A percentile compares a stretch with the other conserved stretches of the same genome.
Evolutionary conservation across 2,797 vertebrate species (phyloP).

Genomic region (Apodemus agrarius): DNA sequence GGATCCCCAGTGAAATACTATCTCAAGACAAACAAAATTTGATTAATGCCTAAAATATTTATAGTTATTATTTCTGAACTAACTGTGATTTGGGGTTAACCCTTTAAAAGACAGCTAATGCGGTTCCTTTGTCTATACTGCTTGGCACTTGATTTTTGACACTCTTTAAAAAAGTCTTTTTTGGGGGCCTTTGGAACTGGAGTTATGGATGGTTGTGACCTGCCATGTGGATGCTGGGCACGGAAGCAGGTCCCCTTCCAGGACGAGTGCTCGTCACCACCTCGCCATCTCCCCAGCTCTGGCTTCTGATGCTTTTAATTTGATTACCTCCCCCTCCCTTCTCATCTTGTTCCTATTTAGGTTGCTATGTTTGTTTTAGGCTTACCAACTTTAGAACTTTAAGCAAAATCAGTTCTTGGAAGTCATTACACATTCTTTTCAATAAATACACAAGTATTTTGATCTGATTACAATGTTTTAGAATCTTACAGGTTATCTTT

Average conservation of each 20-base stretch:
- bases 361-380: neutral
- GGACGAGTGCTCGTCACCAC: too few species aligned
- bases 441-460: neutral
- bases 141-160: neutral
- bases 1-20: neutral
- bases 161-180: neutral
- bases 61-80: conserved; percentile 28
- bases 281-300: neutral
- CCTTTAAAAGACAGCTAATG: neutral
- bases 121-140: neutral
- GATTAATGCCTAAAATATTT: conserved; percentile 26
- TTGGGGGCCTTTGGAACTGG: neutral
- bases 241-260: neutral
- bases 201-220: neutral
- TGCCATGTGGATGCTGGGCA: neutral
- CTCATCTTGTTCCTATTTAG: neutral
- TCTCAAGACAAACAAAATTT: neutral
- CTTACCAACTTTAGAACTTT: neutral
- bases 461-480: neutral
- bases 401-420: conserved; percentile 12
- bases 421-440: conserved; percentile 3
- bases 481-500: neutral
- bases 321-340: neutral
- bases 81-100: neutral
- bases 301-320: neutral